Evolutionary conservation across 2,797 vertebrate species (phyloP), one percentile per base, ranked within the genome.

Genomic region (Hippopotamyrus pictus): DNA sequence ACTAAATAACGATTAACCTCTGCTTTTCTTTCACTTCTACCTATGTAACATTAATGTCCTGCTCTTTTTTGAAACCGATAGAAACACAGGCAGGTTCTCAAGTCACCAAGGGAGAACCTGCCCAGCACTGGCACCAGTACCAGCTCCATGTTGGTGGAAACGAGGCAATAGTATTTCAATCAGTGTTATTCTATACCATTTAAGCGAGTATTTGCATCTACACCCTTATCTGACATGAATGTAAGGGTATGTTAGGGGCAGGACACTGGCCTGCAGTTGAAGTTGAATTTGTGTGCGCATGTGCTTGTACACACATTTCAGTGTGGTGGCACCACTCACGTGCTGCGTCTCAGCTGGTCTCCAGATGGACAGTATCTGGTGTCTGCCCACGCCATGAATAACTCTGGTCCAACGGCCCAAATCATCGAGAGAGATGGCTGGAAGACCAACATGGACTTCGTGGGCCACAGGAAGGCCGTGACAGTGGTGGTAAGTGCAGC

Each of bases 371-470:
- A 99, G 95, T 99, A 99, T 87, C 95, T 99, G 86, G 99, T 99
- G n/a, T 99, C 99, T 11, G 99, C 99, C 90, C 99, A 99, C 22
- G 99, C 99, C 91, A 99, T 99, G 99, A 99, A 99, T 94, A 99
- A 99, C 95, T 99, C 99, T 0, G 99, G 99, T 17, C 99, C 99
- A 79, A 99, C 99, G 0, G 98, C 99, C 48, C 99, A 99, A 95
- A 99, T 99, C 91, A 98, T 99, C 12, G 99, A 99, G 92, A 93
- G 99, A 1, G 98, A 99, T 59, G 99, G 98, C 90, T 99, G 99
- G 99, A 99, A 98, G 93, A 99, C 98, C 85, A 99, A 98, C 92
- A 99, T 99, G 99, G 99, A 99, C 94, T 99, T 99, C 86, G 99
- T 99, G 79, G 99, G 99, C 37, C 99, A 99, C 91, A 96, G 99